Percentiles rank a stretch among this genome's conserved stretches.
Conservation (phyloP, 1,140 invertebrate species). For the Hyles vespertilio region DNA sequence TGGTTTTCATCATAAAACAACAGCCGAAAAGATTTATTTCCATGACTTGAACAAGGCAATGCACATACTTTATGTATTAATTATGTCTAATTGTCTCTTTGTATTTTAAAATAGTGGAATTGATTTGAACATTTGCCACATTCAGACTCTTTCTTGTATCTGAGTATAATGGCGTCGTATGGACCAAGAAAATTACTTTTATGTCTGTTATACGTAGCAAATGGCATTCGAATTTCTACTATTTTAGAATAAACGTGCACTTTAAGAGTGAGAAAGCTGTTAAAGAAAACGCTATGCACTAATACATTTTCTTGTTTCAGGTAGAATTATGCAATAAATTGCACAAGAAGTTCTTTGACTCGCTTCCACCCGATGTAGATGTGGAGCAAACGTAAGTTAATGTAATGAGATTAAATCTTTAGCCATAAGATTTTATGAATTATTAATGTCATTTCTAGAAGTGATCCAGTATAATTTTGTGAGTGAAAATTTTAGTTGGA, state of each 20-base stretch:
- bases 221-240: too few species aligned
- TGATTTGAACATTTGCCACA: too few species aligned
- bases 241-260: background rate
- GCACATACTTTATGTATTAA: too few species aligned
- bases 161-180: too few species aligned
- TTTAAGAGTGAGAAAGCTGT: background rate
- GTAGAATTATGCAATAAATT: conserved; percentile 75
- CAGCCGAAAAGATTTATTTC: too few species aligned
- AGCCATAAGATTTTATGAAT: conserved; percentile 35
- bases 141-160: too few species aligned
- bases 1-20: too few species aligned
- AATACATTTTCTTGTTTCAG: conserved; percentile 74
- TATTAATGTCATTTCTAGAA: conserved; percentile 23
- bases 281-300: conserved; percentile 32
- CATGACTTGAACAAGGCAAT: too few species aligned
- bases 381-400: conserved; percentile 64
- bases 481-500: conserved; percentile 14
- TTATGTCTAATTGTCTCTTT: too few species aligned
- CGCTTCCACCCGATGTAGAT: conserved; percentile 38
- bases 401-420: conserved; percentile 39
- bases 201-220: too few species aligned
- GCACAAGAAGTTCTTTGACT: conserved; percentile 64
- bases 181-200: too few species aligned
- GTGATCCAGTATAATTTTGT: conserved; percentile 21
- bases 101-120: too few species aligned